These are phyloP conservation scores for Cecropterus lyciades DNA, from an alignment of 1,140 invertebrate species.

Conservation along the genomic window DNA sequence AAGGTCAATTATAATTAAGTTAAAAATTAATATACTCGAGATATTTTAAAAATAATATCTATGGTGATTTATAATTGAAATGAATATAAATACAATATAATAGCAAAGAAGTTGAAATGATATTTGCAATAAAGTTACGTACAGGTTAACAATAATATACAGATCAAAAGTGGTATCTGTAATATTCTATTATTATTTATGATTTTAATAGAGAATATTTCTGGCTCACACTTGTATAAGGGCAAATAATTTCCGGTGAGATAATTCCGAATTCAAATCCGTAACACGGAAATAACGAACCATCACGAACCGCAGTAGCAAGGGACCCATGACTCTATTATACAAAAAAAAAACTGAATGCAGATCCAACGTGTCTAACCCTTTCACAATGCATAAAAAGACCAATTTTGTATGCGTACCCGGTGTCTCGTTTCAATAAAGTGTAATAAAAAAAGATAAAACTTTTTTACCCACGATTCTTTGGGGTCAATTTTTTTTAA, in stretches of 20 bases:
- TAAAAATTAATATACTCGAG: no score
- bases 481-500: constrained; percentile 77
- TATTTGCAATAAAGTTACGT: no score
- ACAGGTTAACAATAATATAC: no score
- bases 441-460: constrained; percentile 77
- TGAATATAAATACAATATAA: no score
- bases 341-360: constrained; percentile 70
- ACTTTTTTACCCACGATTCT: constrained; percentile 78
- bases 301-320: constrained; percentile 66
- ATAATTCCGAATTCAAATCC: constrained; percentile 46
- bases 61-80: no score
- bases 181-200: no score
- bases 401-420: constrained; percentile 77
- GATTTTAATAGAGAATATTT: no score
- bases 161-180: no score
- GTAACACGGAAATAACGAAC: constrained; percentile 67
- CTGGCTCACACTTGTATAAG: no score
- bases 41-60: no score
- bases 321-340: constrained; percentile 52
- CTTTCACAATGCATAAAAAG: constrained; percentile 71
- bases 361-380: constrained; percentile 62
- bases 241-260: constrained; percentile 2
- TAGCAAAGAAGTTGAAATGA: no score
- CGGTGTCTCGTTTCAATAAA: constrained; percentile 82
- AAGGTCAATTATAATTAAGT: no score